Evolutionary conservation across 1,140 invertebrate species (phyloP), one percentile per base, ranked within the genome.

Genomic region (Bombus superbus): DNA sequence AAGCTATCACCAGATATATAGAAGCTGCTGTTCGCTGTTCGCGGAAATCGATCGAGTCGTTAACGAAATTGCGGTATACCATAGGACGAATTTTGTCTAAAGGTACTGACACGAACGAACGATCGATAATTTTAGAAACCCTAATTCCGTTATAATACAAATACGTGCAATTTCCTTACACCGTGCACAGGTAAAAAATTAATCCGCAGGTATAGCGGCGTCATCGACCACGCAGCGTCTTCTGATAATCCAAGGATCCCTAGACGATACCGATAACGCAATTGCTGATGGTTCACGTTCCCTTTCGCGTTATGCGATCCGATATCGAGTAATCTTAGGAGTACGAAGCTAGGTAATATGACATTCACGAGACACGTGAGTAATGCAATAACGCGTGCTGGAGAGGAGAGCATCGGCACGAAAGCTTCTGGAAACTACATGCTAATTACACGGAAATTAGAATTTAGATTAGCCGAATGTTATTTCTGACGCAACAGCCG

Each of bases 391-490:
- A 84, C 47, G 40, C 68, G 64, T 13, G 76, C 10, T 57, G 25
- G 42, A 10, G 64, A 38, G 22, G 42, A 5, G 13, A 38, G 42
- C 59, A 40, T 57, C 38, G 73, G 44, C 53, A 68, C 18, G 66
- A 59, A 57, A 78, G 83, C 75, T 72, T 47, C 83, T 38, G 40
- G 47, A 57, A 79, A 59, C 76, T 69, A 57, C 53, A 79, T 79
- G 53, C 83, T 84, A 84, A 84, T 84, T 84, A 79, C 40, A 22
- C 5, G 22, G 76, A 80, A 84, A 84, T 84, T 84, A 84, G 83
- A 84, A 84, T 84, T 79, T 84, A 84, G 76, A 84, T 84, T 84
- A 84, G 66, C 42, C 53, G 83, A 84, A 84, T 84, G 66, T 72
- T 80, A 79, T 79, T 79, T 79, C 82, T 79, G 82, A 71, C 75